Evolutionary conservation across 2,888 invertebrate genomes (phyloP).

Genomic region (Galerucella nymphaeae): DNA sequence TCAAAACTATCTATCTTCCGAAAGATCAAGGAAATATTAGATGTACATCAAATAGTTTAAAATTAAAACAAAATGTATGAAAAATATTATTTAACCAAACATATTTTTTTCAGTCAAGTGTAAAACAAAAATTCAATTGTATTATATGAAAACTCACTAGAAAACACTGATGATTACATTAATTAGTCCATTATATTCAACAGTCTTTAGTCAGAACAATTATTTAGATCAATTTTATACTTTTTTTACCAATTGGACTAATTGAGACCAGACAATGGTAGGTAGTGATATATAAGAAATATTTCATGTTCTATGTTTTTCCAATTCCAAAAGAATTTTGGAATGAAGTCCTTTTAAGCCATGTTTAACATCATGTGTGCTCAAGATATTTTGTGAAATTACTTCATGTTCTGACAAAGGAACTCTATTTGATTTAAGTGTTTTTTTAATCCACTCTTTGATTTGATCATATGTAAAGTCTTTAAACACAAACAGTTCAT

Average conservation of each 20-base stretch:
- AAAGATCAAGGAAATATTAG: no score
- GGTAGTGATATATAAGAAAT: not conserved
- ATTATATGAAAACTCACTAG: no score
- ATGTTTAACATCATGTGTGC: conserved; percentile 48
- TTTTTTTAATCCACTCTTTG: conserved; percentile 48
- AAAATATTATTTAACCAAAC: no score
- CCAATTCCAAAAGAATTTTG: conserved; percentile 47
- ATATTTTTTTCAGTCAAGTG: not conserved
- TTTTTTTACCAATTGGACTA: no score
- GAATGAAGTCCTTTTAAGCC: conserved; percentile 54
- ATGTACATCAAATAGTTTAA: no score
- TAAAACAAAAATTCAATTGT: not conserved
- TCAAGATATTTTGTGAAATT: conserved; percentile 46
- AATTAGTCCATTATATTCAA: not conserved
- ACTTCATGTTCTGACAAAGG: conserved; percentile 33
- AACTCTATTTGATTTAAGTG: conserved; percentile 44
- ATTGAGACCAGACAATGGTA: no score
- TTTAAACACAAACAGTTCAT: conserved; percentile 52
- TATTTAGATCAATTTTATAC: no score
- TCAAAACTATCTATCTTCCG: no score
- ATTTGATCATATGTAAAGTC: conserved; percentile 48
- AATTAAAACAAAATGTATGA: no score
- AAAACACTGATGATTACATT: no score
- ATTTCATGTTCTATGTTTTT: conserved; percentile 27
- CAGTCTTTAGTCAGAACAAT: not conserved